Evolutionary conservation across 2,797 vertebrate species (phyloP), one percentile per base, ranked within the genome.

Genomic region (Phrynocephalus vlangalii): DNA sequence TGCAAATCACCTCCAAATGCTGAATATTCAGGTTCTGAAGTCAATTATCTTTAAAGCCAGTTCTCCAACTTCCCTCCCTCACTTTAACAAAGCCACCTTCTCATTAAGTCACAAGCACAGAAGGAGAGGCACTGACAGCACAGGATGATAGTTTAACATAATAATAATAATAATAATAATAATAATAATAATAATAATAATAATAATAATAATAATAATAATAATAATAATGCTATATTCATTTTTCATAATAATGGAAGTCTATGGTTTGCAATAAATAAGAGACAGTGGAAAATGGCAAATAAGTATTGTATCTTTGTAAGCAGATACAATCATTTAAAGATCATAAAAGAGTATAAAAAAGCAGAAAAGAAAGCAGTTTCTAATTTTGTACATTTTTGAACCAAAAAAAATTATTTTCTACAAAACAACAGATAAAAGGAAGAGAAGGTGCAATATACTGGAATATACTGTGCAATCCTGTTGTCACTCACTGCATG

Each of bases 251-350:
- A 90, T 89, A 76, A 84, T 72, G 80, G 88, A 84, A 90, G 88
- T 90, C 89, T 88, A 87, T 28, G 84, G 24, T 79, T 56, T 88
- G 48, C 33, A 85, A 50, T 89, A 90, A 94, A 75, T 63, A 92
- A 91, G n/a, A 73, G 87, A 33, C 73, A 87, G 73, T 13, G 22
- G 84, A 77, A 88, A 68, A 85, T 83, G 71, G 33, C 16, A 38
- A 30, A 30, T 16, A 72, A 72, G 13, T 13, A 30, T 30, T 13
- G 28, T 16, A 30, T 30, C n/a, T 90, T 92, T 90, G 86, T 20
- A 81, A 6, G 20, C 1, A 1, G 1, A 38, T 78, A 8, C n/a
- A 88, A 67, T 85, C 0, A 86, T 33, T 88, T 82, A 30, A 84
- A 78, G 83, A 77, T 83, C 80, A 87, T 28, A 78, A 2, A 3